phyloP scores from a whole-genome alignment of 2,113 vertebrate species.

The Cairina moschata region DNA sequence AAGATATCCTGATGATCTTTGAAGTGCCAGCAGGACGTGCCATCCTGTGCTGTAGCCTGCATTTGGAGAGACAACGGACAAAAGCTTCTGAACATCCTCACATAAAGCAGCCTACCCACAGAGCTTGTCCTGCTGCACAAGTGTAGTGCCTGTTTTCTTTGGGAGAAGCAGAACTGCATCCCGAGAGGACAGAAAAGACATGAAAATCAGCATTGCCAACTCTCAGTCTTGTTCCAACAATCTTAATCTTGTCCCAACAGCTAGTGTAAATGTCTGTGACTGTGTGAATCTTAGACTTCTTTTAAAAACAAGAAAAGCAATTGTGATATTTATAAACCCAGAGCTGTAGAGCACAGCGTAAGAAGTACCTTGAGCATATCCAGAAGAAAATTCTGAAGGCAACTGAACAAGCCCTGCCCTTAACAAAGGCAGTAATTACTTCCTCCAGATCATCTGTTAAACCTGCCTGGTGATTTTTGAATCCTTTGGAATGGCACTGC shows the following conservation, averaged over 20 bases:
- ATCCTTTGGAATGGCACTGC: background rate
- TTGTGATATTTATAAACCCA: background rate
- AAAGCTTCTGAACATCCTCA: background rate
- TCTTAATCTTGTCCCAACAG: background rate
- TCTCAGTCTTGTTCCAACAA: background rate
- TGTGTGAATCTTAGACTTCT: background rate
- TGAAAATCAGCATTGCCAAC: accelerated
- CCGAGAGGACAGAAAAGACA: background rate
- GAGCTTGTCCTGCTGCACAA: background rate
- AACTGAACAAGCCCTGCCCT: background rate
- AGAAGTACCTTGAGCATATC: background rate
- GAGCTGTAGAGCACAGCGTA: background rate
- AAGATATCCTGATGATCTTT: background rate
- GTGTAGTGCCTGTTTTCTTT: accelerated
- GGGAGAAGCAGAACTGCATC: background rate
- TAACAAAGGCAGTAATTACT: background rate
- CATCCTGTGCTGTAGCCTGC: background rate
- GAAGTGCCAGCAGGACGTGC: background rate
- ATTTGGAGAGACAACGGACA: background rate
- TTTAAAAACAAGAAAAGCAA: background rate
- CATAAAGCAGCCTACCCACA: accelerated
- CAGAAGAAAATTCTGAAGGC: background rate
- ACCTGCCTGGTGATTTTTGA: background rate
- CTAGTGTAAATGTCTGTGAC: background rate
- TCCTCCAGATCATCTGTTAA: background rate